phyloP scores from a whole-genome alignment of 2,113 vertebrate genomes.

The Myanophis thanlyinensis region DNA sequence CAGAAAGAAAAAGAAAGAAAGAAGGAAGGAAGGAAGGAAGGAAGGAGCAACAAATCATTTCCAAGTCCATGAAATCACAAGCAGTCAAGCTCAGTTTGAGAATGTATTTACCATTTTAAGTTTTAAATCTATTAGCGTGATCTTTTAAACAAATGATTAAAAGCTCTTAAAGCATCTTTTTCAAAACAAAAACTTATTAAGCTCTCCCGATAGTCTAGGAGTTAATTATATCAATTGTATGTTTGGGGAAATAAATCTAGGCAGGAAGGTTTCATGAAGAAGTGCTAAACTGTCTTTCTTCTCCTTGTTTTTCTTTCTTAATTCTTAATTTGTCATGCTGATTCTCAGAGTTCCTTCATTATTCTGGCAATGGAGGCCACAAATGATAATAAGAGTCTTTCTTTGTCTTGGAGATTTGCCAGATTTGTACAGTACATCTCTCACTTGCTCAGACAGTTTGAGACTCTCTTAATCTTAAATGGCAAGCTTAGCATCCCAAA shows the following conservation, averaged over 20 bases:
- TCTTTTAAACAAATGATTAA: neutral
- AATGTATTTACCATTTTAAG: slow-evolving; percentile 27
- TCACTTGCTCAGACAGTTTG: slow-evolving; percentile 62
- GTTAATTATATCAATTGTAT: slow-evolving; percentile 61
- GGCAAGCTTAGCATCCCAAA: slow-evolving; percentile 44
- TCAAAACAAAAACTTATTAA: slow-evolving; percentile 50
- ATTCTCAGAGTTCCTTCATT: slow-evolving; percentile 55
- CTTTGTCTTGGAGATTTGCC: slow-evolving; percentile 58
- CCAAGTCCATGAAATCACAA: neutral
- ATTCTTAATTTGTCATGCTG: slow-evolving; percentile 64
- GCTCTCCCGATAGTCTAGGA: slow-evolving; percentile 29
- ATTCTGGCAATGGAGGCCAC: slow-evolving; percentile 52
- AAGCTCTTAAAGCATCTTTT: slow-evolving; percentile 53
- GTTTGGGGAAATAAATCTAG: slow-evolving; percentile 57
- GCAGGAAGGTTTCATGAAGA: slow-evolving; percentile 57
- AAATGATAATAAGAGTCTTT: slow-evolving; percentile 59
- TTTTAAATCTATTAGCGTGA: slow-evolving; percentile 24
- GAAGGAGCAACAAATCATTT: neutral
- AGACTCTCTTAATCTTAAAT: slow-evolving; percentile 54
- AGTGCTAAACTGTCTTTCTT: slow-evolving; percentile 50
- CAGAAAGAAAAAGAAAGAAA: neutral
- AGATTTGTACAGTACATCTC: slow-evolving; percentile 45
- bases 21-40: neutral
- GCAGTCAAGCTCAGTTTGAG: neutral
- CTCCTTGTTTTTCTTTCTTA: slow-evolving; percentile 46